Evolutionary conservation across 2,113 vertebrate species (phyloP).

Genomic region (Corythoichthys haematopterus): DNA sequence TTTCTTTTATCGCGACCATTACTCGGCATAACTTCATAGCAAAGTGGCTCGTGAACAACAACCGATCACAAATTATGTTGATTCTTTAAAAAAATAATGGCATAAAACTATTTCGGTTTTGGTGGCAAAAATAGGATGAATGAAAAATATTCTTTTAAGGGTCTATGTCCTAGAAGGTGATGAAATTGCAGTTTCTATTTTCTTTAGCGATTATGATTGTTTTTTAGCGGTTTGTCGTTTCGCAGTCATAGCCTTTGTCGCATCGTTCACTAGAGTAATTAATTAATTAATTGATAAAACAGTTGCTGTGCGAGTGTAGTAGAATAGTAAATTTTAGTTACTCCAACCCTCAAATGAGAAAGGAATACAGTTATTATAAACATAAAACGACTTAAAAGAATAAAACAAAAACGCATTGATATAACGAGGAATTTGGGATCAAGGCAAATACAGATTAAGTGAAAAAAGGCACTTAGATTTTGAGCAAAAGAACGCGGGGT

Average conservation of each 20-base stretch:
- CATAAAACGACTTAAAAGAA: background rate
- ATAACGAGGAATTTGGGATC: slow-evolving; percentile 16
- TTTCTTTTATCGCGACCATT: slow-evolving; percentile 26
- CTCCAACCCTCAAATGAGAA: background rate
- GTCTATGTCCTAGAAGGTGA: background rate
- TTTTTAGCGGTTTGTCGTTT: background rate
- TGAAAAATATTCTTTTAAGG: slow-evolving; percentile 12
- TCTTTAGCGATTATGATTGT: too few relatives aligned
- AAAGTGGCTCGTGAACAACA: background rate
- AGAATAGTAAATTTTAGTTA: background rate
- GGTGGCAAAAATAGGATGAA: slow-evolving; percentile 26
- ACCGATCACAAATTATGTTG: background rate
- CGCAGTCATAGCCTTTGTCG: background rate
- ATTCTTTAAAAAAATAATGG: slow-evolving; percentile 24
- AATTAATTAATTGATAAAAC: too few relatives aligned
- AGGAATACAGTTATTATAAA: background rate
- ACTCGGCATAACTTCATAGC: slow-evolving; percentile 15
- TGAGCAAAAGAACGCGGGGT: slow-evolving; percentile 49
- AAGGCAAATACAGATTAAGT: slow-evolving; percentile 42
- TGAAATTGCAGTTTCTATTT: too few relatives aligned
- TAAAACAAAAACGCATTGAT: background rate
- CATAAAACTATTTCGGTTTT: slow-evolving; percentile 36
- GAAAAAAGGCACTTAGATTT: slow-evolving; percentile 68
- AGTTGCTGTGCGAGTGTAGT: background rate
- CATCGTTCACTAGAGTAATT: background rate